Evolutionary conservation across 2,797 vertebrate species (phyloP), one percentile per base, ranked within the genome.

Genomic region (Knipowitschia caucasica): DNA sequence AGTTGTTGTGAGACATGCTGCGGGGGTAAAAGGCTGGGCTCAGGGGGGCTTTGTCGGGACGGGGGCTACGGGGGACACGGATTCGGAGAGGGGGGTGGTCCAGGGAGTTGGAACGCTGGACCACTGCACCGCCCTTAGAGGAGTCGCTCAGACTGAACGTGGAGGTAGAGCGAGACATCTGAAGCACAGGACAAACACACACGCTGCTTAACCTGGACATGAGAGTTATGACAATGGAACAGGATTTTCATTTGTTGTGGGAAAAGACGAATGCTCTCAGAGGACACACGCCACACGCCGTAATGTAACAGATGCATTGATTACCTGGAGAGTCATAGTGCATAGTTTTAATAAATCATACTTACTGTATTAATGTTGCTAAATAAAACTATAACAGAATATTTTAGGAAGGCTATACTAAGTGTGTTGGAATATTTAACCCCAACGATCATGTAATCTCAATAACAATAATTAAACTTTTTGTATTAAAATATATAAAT

Each of bases 151-250:
- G 69, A 88, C 61, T 93, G 89, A 89, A 85, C 0, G 81, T 90
- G 54, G 93, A 95, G 67, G 92, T 59, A 56, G 89, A 94, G 69
- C 78, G 82, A 76, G 83, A 85, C 78, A 96, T 93, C 94, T 96
- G 46, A 68, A 74, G 56, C 10, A 85, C 47, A 87, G 68, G 40
- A 81, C 59, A 74, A 47, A 71, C 20, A 70, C 2, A 23, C 4
- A 53, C 52, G 11, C 63, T 53, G 64, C 18, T 73, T 14, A 51
- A 57, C 14, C 59, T 23, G 30, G 17, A 20, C 45, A 47, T 20
- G 24, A 26, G 25, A 44, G 26, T 43, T 43, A 43, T 43, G 40
- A 25, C 40, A 24, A 25, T 24, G 40, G 5, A 25, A 25, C 4
- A 14, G 6, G 23, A 44, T 44, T 27, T 44, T 14, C 42, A 44